phyloP scores from a whole-genome alignment of 2,113 vertebrate genomes.

The Lycaon pictus region DNA sequence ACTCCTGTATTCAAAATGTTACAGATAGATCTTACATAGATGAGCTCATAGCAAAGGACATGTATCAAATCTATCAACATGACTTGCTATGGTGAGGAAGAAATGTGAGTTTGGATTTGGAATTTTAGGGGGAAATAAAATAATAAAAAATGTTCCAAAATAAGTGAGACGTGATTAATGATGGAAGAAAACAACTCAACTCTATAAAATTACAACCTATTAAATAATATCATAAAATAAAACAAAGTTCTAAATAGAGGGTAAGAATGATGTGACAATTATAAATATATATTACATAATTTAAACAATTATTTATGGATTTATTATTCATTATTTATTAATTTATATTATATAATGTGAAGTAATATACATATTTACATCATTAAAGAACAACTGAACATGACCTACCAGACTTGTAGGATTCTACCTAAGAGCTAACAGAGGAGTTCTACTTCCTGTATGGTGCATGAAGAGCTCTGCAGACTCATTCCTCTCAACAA shows the following conservation, averaged over 20 bases:
- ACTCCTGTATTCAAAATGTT: not conserved
- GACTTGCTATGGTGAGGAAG: not conserved
- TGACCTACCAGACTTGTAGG: not conserved
- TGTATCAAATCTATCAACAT: not conserved
- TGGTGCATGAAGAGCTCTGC: not conserved
- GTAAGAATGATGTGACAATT: not conserved
- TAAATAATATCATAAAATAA: constrained; percentile 30
- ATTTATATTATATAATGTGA: not conserved
- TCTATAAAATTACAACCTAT: not conserved
- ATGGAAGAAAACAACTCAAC: not conserved
- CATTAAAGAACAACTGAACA: not conserved
- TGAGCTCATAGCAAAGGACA: not conserved
- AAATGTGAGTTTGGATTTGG: not conserved
- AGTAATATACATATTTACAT: not conserved
- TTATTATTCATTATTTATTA: not conserved
- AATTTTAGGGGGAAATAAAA: not conserved
- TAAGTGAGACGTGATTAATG: not conserved
- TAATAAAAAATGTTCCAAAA: not conserved
- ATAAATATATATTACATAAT: not conserved
- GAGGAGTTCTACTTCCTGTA: not conserved
- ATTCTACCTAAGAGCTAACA: not conserved
- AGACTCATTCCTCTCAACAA: not conserved
- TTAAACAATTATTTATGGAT: not conserved
- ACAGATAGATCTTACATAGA: not conserved
- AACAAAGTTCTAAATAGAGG: not conserved